phyloP scores from a whole-genome alignment of 2,888 invertebrate species.

The Clistopyga incitator region DNA sequence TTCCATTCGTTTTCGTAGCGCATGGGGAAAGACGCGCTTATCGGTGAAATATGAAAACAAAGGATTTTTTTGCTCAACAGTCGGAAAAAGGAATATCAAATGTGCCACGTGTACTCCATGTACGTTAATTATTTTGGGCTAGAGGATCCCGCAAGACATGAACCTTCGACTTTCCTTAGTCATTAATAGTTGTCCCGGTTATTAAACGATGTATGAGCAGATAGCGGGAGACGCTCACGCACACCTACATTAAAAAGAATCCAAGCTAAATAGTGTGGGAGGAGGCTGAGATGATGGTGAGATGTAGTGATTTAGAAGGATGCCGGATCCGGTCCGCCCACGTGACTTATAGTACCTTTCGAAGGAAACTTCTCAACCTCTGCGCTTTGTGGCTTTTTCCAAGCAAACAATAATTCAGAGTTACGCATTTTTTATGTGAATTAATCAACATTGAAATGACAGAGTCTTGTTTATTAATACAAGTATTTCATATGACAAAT shows the following conservation, averaged over 20 bases:
- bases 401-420: background rate
- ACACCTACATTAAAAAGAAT: slow-evolving; percentile 44
- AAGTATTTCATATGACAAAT: too few relatives aligned
- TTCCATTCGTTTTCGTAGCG: too few relatives aligned
- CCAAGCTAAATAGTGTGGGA: slow-evolving; percentile 45
- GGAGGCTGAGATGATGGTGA: slow-evolving; percentile 28
- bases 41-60: too few relatives aligned
- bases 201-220: slow-evolving; percentile 26
- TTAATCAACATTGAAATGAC: too few relatives aligned
- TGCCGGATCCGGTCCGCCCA: slow-evolving; percentile 24
- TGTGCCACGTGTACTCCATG: background rate
- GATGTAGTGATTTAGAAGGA: slow-evolving; percentile 9
- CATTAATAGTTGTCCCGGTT: slow-evolving; percentile 53
- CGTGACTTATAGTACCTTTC: background rate
- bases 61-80: too few relatives aligned
- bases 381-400: background rate
- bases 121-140: background rate
- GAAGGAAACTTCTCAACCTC: background rate
- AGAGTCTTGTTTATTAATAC: too few relatives aligned
- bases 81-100: background rate
- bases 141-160: slow-evolving; percentile 16
- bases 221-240: slow-evolving; percentile 39
- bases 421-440: too few relatives aligned
- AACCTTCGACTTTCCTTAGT: slow-evolving; percentile 32
- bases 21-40: too few relatives aligned